phyloP scores from a whole-genome alignment of 2,797 vertebrate genomes.

The Bufotes viridis region DNA sequence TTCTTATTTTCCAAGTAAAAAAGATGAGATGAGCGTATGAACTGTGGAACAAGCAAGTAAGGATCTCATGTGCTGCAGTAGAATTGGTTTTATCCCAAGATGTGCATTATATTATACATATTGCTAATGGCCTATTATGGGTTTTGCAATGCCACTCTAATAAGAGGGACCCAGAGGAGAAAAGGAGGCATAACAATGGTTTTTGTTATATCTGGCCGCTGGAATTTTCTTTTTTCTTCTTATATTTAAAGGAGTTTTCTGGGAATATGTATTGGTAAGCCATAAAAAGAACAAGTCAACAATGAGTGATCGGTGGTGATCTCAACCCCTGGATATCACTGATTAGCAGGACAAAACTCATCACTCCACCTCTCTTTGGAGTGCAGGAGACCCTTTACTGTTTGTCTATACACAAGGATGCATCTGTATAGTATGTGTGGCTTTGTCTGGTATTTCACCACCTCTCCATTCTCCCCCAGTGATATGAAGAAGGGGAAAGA shows the following conservation, averaged over 20 bases:
- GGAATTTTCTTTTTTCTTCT: not conserved
- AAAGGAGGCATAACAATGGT: not conserved
- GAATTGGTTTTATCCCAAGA: not conserved
- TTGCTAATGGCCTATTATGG: not conserved
- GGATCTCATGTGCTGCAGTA: not conserved
- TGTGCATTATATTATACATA: not conserved
- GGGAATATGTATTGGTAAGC: not conserved
- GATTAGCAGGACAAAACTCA: not conserved
- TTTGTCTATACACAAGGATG: no score
- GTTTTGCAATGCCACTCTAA: not conserved
- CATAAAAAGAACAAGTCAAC: no score
- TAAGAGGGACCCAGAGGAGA: not conserved
- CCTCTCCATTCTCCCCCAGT: no score
- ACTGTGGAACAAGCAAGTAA: not conserved
- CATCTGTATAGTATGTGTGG: no score
- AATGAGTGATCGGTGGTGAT: not conserved
- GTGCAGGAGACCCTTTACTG: not conserved
- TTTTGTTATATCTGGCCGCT: not conserved
- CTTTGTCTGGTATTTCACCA: no score
- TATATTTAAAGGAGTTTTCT: not conserved
- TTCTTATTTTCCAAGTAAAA: not conserved
- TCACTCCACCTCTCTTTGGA: not conserved
- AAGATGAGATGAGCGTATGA: not conserved
- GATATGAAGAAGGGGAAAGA: no score
- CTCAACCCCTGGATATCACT: not conserved